A percentile compares a stretch with the other conserved stretches of the same genome.
These are phyloP conservation scores for Phylloscopus collybita DNA, from an alignment of 2,797 vertebrate genomes.

Conservation along the genomic window DNA sequence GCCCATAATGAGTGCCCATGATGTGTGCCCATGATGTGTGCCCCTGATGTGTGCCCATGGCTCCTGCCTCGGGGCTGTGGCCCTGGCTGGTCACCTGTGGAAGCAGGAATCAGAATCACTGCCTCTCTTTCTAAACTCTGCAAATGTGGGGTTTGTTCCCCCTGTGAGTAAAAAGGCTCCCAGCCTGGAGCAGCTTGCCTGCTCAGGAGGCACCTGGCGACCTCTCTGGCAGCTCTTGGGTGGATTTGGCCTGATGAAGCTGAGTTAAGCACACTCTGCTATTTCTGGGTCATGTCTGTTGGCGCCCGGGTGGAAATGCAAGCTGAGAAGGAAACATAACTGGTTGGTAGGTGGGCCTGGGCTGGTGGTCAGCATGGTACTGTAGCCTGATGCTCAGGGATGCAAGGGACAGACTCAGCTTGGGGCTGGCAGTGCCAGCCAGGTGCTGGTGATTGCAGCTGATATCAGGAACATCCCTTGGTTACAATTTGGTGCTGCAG, in stretches of 20 bases:
- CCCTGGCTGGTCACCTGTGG: fast-evolving
- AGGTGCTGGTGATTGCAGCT: not conserved
- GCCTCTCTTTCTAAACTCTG: not conserved
- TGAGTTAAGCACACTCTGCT: not conserved
- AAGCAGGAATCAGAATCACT: fast-evolving
- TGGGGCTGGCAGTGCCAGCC: not conserved
- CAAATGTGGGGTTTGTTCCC: not conserved
- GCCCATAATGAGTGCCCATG: too few species aligned
- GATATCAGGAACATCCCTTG: fast-evolving
- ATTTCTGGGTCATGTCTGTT: not conserved
- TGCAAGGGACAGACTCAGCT: not conserved
- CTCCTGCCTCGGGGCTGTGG: not conserved
- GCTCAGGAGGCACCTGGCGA: not conserved
- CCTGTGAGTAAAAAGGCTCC: fast-evolving
- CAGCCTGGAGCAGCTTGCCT: not conserved
- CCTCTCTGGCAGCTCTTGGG: not conserved
- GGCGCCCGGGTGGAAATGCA: not conserved
- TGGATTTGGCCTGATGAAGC: not conserved
- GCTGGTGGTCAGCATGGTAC: not conserved
- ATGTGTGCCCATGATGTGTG: too few species aligned
- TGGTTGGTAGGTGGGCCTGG: not conserved
- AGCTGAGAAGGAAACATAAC: not conserved
- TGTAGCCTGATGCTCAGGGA: not conserved
- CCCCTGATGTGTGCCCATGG: too few species aligned
- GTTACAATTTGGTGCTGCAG: not conserved